A percentile compares a stretch with the other conserved stretches of the same genome.
These are phyloP conservation scores for Rachycentron canadum DNA, from an alignment of 2,797 vertebrate genomes.

Conservation along the genomic window DNA sequence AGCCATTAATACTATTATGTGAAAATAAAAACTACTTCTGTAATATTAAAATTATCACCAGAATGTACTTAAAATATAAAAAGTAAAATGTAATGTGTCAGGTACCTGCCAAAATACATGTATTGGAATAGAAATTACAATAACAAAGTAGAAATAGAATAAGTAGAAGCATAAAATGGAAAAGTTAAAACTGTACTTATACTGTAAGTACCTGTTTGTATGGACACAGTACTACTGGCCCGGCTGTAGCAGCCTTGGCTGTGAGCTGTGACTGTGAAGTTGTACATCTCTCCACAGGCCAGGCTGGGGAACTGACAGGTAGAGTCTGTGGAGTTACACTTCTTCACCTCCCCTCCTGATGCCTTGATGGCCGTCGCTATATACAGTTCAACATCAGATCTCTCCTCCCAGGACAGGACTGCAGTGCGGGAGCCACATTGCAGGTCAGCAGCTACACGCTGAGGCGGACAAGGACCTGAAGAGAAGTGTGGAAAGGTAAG, in stretches of 20 bases:
- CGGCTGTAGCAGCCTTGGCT: slow-evolving; percentile 68
- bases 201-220: slow-evolving; percentile 74
- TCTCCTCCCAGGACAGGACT: slow-evolving; percentile 70
- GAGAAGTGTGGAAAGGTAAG: not conserved
- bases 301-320: slow-evolving; percentile 68
- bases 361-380: slow-evolving; percentile 50
- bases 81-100: not conserved
- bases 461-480: slow-evolving; percentile 79
- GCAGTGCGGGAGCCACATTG: slow-evolving; percentile 67
- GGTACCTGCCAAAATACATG: no score
- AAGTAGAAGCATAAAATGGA: not conserved
- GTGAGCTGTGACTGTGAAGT: slow-evolving; percentile 72
- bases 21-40: not conserved
- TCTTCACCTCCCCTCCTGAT: slow-evolving; percentile 39
- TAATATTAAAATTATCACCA: not conserved
- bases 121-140: no score
- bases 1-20: not conserved
- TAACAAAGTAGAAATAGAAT: no score
- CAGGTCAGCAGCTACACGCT: slow-evolving; percentile 50
- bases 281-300: slow-evolving; percentile 79
- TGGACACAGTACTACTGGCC: slow-evolving; percentile 49
- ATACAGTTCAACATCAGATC: slow-evolving; percentile 67
- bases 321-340: slow-evolving; percentile 65
- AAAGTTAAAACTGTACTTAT: not conserved
- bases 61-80: not conserved